A percentile compares a stretch with the other conserved stretches of the same genome.
phyloP scores from a whole-genome alignment of 2,797 vertebrate species.

The Pelochelys cantorii region DNA sequence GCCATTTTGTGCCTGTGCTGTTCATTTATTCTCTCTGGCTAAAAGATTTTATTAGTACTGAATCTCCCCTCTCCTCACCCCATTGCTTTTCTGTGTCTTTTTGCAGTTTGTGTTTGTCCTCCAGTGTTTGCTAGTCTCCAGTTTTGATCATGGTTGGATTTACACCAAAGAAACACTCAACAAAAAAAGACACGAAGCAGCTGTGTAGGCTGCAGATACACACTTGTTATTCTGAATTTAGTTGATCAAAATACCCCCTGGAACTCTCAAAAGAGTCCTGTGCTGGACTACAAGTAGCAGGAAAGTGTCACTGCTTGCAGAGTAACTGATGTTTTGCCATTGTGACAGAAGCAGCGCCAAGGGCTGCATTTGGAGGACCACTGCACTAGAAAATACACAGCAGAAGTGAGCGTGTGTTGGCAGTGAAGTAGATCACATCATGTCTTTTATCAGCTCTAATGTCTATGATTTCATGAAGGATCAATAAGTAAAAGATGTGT shows the following conservation, averaged over 20 bases:
- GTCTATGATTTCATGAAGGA: constrained; percentile 30
- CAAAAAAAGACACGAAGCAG: constrained; percentile 50
- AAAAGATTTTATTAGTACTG: constrained; percentile 7
- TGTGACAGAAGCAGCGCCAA: constrained; percentile 62
- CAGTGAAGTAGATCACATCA: background rate
- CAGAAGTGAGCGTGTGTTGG: constrained; percentile 38
- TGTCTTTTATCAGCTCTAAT: constrained; percentile 21
- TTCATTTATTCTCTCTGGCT: background rate
- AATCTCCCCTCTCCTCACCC: background rate
- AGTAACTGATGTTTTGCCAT: constrained; percentile 40
- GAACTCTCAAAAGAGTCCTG: constrained; percentile 1
- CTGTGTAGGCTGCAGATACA: background rate
- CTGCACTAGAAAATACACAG: constrained; percentile 13
- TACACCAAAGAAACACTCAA: background rate
- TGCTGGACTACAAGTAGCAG: constrained; percentile 33
- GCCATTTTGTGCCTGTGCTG: background rate
- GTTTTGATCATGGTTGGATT: constrained; percentile 19
- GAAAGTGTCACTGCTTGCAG: constrained; percentile 42
- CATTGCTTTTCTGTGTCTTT: background rate
- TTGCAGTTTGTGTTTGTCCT: background rate
- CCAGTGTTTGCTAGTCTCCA: background rate
- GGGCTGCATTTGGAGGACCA: constrained; percentile 36
- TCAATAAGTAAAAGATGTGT: background rate
- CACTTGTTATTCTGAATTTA: constrained; percentile 42
- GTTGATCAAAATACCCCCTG: constrained; percentile 25